A percentile compares a stretch with the other conserved stretches of the same genome.
phyloP scores from a whole-genome alignment of 1,140 invertebrate species.

The Lordiphosa mommai region DNA sequence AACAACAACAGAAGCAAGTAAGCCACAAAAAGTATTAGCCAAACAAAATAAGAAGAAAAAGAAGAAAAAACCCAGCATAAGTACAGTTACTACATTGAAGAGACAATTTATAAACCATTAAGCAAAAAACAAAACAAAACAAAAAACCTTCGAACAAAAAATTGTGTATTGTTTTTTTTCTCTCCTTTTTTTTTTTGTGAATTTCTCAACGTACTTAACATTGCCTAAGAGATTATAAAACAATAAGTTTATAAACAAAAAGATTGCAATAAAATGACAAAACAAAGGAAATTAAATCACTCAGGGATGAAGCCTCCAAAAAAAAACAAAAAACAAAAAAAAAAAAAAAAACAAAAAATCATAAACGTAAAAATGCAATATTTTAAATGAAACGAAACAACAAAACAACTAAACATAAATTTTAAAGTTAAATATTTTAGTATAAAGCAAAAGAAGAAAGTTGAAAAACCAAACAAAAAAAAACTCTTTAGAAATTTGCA shows the following conservation, averaged over 20 bases:
- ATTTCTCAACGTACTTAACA: constrained; percentile 48
- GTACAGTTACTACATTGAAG: constrained; percentile 55
- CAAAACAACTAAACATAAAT: constrained; percentile 44
- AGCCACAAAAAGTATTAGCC: constrained; percentile 56
- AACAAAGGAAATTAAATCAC: constrained; percentile 78
- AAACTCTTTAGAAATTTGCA: constrained; percentile 71
- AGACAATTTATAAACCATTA: constrained; percentile 52
- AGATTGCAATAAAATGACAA: constrained; percentile 71
- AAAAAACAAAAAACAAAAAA: constrained; percentile 49
- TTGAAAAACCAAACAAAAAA: constrained; percentile 23
- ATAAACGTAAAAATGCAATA: constrained; percentile 71
- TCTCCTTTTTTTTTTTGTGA: constrained; percentile 38
- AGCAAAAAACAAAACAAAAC: no score
- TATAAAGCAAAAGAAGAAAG: constrained; percentile 35
- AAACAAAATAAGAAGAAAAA: constrained; percentile 33
- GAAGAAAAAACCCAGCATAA: constrained; percentile 37
- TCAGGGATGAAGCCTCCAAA: constrained; percentile 77
- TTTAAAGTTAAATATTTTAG: constrained; percentile 76
- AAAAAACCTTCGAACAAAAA: constrained; percentile 34
- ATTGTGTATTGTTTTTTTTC: constrained; percentile 29
- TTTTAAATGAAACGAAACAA: constrained; percentile 60
- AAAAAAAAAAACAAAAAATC: constrained; percentile 21
- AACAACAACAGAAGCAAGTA: constrained; percentile 24
- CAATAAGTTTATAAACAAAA: constrained; percentile 74
- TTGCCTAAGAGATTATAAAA: constrained; percentile 68